phyloP scores from a whole-genome alignment of 2,113 vertebrate genomes.

The Xenus cinereus region DNA sequence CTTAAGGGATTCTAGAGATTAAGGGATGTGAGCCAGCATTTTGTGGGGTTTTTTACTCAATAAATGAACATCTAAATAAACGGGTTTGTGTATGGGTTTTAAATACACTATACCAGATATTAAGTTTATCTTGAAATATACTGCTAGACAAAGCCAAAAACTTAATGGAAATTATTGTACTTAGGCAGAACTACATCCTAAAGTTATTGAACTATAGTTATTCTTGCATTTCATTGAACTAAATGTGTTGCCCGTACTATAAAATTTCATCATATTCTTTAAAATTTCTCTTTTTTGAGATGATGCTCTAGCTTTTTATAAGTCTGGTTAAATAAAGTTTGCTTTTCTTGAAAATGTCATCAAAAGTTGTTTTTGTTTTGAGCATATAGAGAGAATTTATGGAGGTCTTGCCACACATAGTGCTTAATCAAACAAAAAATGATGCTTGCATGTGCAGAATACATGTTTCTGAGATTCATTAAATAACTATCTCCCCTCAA shows the following conservation, averaged over 20 bases:
- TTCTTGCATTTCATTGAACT: background rate
- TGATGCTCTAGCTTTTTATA: background rate
- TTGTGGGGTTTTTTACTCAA: slow-evolving; percentile 31
- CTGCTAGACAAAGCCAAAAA: slow-evolving; percentile 3
- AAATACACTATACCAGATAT: background rate
- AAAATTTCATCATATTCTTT: background rate
- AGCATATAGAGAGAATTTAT: background rate
- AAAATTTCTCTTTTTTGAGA: background rate
- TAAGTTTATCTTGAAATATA: slow-evolving; percentile 48
- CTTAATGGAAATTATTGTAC: background rate
- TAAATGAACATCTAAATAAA: slow-evolving; percentile 14
- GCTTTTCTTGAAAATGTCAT: background rate
- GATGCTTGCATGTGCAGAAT: background rate
- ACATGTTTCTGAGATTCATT: slow-evolving; percentile 57
- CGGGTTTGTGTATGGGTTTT: background rate
- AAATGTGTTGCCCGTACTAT: background rate
- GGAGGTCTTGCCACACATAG: background rate
- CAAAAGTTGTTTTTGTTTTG: background rate
- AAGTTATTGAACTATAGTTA: background rate
- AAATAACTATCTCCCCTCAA: slow-evolving; percentile 39
- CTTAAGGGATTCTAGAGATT: slow-evolving; percentile 69
- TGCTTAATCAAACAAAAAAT: slow-evolving; percentile 15
- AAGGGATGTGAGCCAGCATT: slow-evolving; percentile 54
- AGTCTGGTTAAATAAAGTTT: background rate
- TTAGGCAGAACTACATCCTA: background rate